Conservation (phyloP, 2,888 invertebrate species). For the Odontocolon sp. region DNA sequence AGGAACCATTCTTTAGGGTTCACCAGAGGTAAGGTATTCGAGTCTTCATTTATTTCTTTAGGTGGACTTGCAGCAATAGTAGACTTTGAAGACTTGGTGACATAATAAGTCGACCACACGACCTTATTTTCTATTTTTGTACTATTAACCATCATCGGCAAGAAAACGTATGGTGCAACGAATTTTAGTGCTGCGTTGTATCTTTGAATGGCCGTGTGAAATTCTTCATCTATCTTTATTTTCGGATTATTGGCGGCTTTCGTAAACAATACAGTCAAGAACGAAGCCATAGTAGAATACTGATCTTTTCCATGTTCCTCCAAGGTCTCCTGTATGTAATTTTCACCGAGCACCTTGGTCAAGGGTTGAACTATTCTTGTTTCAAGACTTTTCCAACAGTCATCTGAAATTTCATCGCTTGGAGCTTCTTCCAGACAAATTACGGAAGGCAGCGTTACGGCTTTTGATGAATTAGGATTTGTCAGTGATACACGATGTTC, state of each 20-base stretch:
- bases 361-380: conserved; percentile 39
- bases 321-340: conserved; percentile 48
- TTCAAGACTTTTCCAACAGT: conserved; percentile 24
- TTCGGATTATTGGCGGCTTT: conserved; percentile 34
- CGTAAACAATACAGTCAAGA: conserved; percentile 49
- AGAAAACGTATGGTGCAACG: conserved; percentile 50
- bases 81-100: conserved; percentile 6
- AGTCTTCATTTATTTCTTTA: too few species aligned
- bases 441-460: conserved; percentile 33
- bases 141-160: conserved; percentile 52
- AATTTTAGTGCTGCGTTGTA: conserved; percentile 56
- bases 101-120: conserved; percentile 55
- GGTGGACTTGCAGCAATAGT: conserved; percentile 14
- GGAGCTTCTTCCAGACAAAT: neutral
- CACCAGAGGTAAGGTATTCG: too few species aligned
- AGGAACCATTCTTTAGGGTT: too few species aligned
- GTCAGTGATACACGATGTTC: neutral
- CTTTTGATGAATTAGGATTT: too few species aligned
- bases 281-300: conserved; percentile 58
- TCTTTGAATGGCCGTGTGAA: conserved; percentile 6
- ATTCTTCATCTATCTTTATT: neutral
- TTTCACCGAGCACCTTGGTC: conserved; percentile 32
- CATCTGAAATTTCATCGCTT: neutral
- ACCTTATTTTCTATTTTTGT: conserved; percentile 37
- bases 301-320: conserved; percentile 3